Evolutionary conservation across 2,888 invertebrate species (phyloP).

Genomic region (Phrixothrix hirtus): DNA sequence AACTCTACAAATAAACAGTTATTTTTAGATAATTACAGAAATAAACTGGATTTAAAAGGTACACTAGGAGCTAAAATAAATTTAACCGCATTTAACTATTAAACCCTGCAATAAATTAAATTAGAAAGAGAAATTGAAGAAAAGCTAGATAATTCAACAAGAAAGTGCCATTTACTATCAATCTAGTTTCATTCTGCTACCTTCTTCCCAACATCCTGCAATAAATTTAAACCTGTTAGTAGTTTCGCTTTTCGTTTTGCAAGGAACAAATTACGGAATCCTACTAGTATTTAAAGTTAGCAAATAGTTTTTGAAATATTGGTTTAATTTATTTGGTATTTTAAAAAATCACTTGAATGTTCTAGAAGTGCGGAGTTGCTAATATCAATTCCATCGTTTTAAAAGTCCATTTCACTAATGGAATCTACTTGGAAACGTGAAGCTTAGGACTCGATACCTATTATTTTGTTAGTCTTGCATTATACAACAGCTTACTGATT

Average conservation of each 20-base stretch:
- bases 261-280: neutral
- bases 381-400: constrained; percentile 39
- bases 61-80: too few species aligned
- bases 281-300: too few species aligned
- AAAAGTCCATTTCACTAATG: constrained; percentile 53
- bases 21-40: too few species aligned
- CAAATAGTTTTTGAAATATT: too few species aligned
- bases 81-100: too few species aligned
- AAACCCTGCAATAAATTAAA: neutral
- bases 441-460: constrained; percentile 43
- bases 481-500: constrained; percentile 41
- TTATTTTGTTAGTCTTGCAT: constrained; percentile 49
- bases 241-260: neutral
- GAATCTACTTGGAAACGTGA: constrained; percentile 44
- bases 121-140: too few species aligned
- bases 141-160: neutral
- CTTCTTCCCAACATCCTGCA: neutral
- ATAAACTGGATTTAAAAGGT: too few species aligned
- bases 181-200: neutral
- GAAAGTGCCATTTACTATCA: neutral
- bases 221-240: neutral
- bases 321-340: neutral
- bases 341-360: too few species aligned
- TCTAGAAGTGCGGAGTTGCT: neutral
- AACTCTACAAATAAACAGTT: too few species aligned